Evolutionary conservation across 2,888 invertebrate species (phyloP).

Genomic region (Diloba caeruleocephala): DNA sequence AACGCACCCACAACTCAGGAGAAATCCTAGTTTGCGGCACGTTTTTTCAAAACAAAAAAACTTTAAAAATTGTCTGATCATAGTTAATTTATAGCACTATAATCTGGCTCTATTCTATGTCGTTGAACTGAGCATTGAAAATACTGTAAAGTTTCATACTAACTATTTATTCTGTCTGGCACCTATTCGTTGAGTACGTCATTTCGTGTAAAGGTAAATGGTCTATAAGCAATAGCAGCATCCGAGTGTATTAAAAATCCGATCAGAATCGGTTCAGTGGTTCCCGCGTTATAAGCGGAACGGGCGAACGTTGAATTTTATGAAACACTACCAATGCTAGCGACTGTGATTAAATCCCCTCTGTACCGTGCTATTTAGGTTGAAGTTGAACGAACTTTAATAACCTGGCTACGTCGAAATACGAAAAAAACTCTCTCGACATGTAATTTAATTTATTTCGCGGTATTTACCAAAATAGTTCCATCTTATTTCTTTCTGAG

Average conservation of each 20-base stretch:
- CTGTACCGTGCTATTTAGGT: slow-evolving; percentile 52
- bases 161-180: slow-evolving; percentile 9
- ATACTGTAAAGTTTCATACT: slow-evolving; percentile 3
- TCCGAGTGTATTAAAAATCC: slow-evolving; percentile 55
- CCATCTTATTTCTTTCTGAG: slow-evolving; percentile 17
- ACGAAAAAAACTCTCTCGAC: slow-evolving; percentile 46
- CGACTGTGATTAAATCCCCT: slow-evolving; percentile 58
- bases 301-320: slow-evolving; percentile 56
- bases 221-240: slow-evolving; percentile 42
- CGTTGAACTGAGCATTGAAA: slow-evolving; percentile 4
- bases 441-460: slow-evolving; percentile 43
- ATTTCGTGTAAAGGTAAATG: slow-evolving; percentile 40
- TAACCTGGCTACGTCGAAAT: slow-evolving; percentile 44
- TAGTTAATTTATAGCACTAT: too few species aligned
- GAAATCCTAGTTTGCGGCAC: too few species aligned
- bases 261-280: slow-evolving; percentile 54
- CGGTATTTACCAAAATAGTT: slow-evolving; percentile 26
- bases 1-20: too few species aligned
- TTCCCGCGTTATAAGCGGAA: slow-evolving; percentile 49
- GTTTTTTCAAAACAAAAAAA: too few species aligned
- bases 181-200: slow-evolving; percentile 18
- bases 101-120: too few species aligned
- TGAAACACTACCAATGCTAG: slow-evolving; percentile 57
- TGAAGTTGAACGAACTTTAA: slow-evolving; percentile 57
- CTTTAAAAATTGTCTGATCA: too few species aligned